These are phyloP conservation scores for Megalurothrips usitatus DNA, from an alignment of 2,888 invertebrate genomes.

Conservation along the genomic window DNA sequence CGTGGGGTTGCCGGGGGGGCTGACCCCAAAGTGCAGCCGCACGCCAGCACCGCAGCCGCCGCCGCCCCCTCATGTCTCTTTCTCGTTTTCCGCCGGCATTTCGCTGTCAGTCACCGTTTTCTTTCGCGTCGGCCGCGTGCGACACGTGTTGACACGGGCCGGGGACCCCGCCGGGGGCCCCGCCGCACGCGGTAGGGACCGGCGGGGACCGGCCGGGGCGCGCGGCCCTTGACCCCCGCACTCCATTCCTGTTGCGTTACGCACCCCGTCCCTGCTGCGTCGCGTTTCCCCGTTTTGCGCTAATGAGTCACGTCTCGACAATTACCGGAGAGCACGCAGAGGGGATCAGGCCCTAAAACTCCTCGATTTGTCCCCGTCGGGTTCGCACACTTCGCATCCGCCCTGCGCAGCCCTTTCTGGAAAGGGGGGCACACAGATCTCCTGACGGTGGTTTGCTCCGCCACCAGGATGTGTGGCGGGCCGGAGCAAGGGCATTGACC, in stretches of 20 bases:
- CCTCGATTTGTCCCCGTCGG: not conserved
- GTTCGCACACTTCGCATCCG: not conserved
- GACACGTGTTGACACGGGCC: not conserved
- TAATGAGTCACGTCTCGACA: conserved; percentile 8
- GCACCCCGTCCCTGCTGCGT: not conserved
- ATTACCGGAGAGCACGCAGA: conserved; percentile 2
- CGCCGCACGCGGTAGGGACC: too few species aligned
- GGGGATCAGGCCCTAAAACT: not conserved
- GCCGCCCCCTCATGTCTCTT: not conserved
- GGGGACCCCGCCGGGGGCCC: too few species aligned
- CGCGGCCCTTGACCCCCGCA: not conserved
- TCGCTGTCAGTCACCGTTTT: conserved; percentile 6
- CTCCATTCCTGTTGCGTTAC: not conserved
- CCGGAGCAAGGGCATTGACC: too few species aligned
- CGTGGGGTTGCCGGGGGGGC: too few species aligned
- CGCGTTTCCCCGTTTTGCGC: not conserved
- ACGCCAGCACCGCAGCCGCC: too few species aligned
- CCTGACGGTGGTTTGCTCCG: not conserved
- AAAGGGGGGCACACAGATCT: not conserved
- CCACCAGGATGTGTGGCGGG: too few species aligned
- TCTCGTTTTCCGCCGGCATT: not conserved
- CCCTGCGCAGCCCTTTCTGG: not conserved
- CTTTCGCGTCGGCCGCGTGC: not conserved
- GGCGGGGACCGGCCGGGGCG: too few species aligned
- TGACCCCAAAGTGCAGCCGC: too few species aligned